These are phyloP conservation scores for Zaprionus africanus DNA, from an alignment of 1,140 invertebrate species.

Conservation along the genomic window DNA sequence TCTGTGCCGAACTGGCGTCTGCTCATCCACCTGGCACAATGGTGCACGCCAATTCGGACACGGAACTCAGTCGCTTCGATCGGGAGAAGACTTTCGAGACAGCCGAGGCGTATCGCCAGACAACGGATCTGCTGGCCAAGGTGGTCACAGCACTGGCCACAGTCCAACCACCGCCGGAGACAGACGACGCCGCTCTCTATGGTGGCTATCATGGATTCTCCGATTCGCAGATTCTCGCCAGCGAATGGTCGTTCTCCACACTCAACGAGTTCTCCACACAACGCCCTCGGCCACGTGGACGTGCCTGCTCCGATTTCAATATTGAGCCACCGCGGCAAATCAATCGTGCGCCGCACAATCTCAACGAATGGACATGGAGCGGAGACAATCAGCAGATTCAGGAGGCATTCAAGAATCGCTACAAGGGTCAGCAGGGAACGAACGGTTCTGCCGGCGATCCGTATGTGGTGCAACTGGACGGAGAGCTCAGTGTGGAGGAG, in stretches of 20 bases:
- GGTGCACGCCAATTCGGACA: constrained; percentile 87
- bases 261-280: constrained; percentile 84
- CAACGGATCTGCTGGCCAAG: constrained; percentile 89
- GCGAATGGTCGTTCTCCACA: constrained; percentile 86
- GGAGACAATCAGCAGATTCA: constrained; percentile 83
- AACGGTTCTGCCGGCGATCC: constrained; percentile 35
- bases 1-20: constrained; percentile 84
- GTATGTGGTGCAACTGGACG: constrained; percentile 65
- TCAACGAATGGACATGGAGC: constrained; percentile 84
- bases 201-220: constrained; percentile 87
- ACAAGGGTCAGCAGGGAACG: constrained; percentile 44
- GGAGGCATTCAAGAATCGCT: constrained; percentile 77
- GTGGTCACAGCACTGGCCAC: constrained; percentile 90
- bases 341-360: constrained; percentile 50
- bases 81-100: constrained; percentile 89
- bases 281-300: constrained; percentile 84
- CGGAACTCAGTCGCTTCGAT: constrained; percentile 90
- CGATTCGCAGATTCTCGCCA: constrained; percentile 89
- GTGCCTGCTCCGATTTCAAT: constrained; percentile 85
- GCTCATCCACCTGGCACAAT: constrained; percentile 35
- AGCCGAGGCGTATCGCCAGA: constrained; percentile 87
- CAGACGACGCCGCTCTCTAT: constrained; percentile 66
- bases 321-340: constrained; percentile 62
- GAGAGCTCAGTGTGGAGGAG: constrained; percentile 53
- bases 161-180: constrained; percentile 85